Evolutionary conservation across 1,140 invertebrate genomes (phyloP).

Genomic region (Hirudo medicinalis): DNA sequence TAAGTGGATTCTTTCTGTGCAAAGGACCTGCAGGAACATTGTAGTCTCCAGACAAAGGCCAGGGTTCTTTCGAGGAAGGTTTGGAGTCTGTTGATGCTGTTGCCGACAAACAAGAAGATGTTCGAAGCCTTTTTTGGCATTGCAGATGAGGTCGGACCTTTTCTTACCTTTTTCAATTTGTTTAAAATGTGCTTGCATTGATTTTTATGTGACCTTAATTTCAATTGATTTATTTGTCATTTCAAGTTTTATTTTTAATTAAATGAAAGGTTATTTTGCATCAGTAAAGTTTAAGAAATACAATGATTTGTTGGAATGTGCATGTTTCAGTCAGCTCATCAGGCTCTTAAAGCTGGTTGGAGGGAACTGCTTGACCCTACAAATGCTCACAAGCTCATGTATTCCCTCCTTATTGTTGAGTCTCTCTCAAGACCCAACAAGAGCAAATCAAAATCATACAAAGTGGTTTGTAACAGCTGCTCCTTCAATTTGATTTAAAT

Average conservation of each 20-base stretch:
- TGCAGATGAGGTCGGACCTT: too few species aligned
- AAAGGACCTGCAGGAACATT: slow-evolving; percentile 46
- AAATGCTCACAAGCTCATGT: slow-evolving; percentile 84
- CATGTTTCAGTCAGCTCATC: too few species aligned
- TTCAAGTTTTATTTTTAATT: too few species aligned
- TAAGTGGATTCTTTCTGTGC: slow-evolving; percentile 11
- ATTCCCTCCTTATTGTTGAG: slow-evolving; percentile 81
- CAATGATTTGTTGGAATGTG: too few species aligned
- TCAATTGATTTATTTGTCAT: too few species aligned
- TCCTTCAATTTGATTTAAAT: background rate
- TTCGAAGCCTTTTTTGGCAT: slow-evolving; percentile 47
- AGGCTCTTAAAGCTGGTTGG: slow-evolving; percentile 36
- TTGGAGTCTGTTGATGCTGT: slow-evolving; percentile 80
- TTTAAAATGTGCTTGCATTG: too few species aligned
- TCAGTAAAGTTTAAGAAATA: too few species aligned
- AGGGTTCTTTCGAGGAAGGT: slow-evolving; percentile 67
- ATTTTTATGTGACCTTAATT: too few species aligned
- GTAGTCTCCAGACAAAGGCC: slow-evolving; percentile 73
- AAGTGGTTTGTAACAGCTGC: background rate
- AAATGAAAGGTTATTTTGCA: too few species aligned
- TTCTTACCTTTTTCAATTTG: too few species aligned
- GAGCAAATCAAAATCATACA: slow-evolving; percentile 11
- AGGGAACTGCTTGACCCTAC: slow-evolving; percentile 65
- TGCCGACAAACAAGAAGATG: slow-evolving; percentile 73
- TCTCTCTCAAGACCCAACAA: slow-evolving; percentile 45